A percentile compares a stretch with the other conserved stretches of the same genome.
phyloP scores from a whole-genome alignment of 2,797 vertebrate genomes.

The Falco concolor region DNA sequence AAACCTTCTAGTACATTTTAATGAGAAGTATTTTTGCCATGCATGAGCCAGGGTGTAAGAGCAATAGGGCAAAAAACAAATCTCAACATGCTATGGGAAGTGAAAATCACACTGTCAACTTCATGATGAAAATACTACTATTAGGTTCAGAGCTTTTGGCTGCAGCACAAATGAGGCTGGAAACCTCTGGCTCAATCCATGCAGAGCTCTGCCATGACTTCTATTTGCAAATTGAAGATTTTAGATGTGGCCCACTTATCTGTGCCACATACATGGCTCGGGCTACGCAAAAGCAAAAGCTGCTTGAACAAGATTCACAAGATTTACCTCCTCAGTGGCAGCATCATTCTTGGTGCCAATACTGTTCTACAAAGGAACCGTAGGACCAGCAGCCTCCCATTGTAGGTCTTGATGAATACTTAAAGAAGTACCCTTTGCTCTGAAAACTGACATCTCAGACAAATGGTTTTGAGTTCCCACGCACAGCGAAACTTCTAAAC shows the following conservation, averaged over 20 bases:
- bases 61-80: slow-evolving; percentile 24
- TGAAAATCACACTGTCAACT: neutral
- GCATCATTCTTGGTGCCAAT: neutral
- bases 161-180: neutral
- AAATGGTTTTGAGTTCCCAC: slow-evolving; percentile 30
- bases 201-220: neutral
- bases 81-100: neutral
- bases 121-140: neutral
- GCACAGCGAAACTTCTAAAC: neutral
- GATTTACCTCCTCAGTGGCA: neutral
- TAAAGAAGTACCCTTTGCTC: slow-evolving; percentile 5
- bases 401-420: slow-evolving; percentile 6
- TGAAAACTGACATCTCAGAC: slow-evolving; percentile 29
- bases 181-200: neutral
- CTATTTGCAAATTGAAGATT: neutral
- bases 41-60: neutral
- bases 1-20: neutral
- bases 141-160: neutral
- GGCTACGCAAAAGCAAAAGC: neutral
- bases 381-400: neutral
- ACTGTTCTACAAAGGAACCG: neutral
- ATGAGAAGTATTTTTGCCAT: neutral
- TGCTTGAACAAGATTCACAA: neutral
- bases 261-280: neutral
- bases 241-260: neutral